Evolutionary conservation across 1,140 invertebrate genomes (phyloP).

Genomic region (Saxidomus purpurata): DNA sequence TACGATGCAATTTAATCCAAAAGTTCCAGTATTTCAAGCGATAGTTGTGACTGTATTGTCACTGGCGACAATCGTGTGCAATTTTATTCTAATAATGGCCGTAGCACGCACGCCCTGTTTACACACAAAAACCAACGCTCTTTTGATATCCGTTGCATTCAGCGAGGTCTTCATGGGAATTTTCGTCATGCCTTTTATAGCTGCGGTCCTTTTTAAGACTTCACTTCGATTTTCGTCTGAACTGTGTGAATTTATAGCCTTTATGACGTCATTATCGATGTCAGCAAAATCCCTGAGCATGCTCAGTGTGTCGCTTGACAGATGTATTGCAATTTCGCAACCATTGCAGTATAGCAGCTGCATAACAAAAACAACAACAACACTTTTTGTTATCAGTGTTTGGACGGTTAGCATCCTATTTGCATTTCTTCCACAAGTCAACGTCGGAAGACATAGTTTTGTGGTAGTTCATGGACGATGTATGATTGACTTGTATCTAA

Average conservation of each 20-base stretch:
- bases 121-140: slow-evolving; percentile 51
- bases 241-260: slow-evolving; percentile 41
- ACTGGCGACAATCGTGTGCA: background rate
- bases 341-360: slow-evolving; percentile 47
- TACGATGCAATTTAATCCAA: background rate
- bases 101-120: slow-evolving; percentile 19
- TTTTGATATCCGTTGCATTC: slow-evolving; percentile 26
- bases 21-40: background rate
- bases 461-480: slow-evolving; percentile 21
- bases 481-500: slow-evolving; percentile 15
- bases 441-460: slow-evolving; percentile 30
- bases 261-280: slow-evolving; percentile 38
- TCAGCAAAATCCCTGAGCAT: slow-evolving; percentile 49
- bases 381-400: background rate
- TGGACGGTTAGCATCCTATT: slow-evolving; percentile 41
- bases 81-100: slow-evolving; percentile 24
- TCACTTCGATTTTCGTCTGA: background rate
- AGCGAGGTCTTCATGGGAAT: slow-evolving; percentile 32
- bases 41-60: slow-evolving; percentile 7
- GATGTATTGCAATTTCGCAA: slow-evolving; percentile 48
- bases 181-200: slow-evolving; percentile 49
- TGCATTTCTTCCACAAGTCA: slow-evolving; percentile 23
- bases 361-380: slow-evolving; percentile 35
- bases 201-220: background rate
- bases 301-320: slow-evolving; percentile 45